Conservation (phyloP, 2,888 invertebrate species). For the Cryptosula pallasiana region DNA sequence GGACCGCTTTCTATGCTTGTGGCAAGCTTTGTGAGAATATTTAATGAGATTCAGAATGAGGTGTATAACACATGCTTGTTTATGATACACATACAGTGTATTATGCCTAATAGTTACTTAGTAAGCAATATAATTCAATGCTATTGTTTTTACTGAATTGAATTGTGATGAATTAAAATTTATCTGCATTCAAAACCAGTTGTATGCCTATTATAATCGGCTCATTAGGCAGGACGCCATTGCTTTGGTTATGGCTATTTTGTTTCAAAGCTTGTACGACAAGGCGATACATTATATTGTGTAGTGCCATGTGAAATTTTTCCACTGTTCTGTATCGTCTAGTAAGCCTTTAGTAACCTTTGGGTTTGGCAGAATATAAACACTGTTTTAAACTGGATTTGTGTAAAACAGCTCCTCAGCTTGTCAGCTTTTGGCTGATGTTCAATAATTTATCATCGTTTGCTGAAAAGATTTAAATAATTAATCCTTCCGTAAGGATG, state of each 20-base stretch:
- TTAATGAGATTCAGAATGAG: not conserved
- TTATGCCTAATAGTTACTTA: slow-evolving; percentile 7
- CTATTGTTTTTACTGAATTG: slow-evolving; percentile 5
- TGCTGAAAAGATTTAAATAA: no score
- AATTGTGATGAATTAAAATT: slow-evolving; percentile 4
- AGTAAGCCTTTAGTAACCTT: no score
- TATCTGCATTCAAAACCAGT: not conserved
- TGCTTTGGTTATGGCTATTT: not conserved
- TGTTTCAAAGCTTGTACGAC: not conserved
- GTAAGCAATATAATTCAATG: not conserved
- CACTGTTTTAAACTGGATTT: no score
- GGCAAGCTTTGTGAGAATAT: slow-evolving; percentile 3
- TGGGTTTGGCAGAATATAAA: no score
- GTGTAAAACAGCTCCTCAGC: no score
- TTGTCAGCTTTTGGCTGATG: no score
- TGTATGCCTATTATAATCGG: not conserved
- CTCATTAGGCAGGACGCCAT: not conserved
- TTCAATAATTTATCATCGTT: no score
- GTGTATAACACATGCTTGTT: not conserved
- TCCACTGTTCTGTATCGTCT: no score
- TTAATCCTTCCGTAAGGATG: no score
- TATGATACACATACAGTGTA: not conserved
- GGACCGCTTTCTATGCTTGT: no score
- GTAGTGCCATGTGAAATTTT: no score
- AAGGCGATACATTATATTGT: no score